phyloP scores from a whole-genome alignment of 2,888 invertebrate genomes.

The Sarcophaga subvicina region DNA sequence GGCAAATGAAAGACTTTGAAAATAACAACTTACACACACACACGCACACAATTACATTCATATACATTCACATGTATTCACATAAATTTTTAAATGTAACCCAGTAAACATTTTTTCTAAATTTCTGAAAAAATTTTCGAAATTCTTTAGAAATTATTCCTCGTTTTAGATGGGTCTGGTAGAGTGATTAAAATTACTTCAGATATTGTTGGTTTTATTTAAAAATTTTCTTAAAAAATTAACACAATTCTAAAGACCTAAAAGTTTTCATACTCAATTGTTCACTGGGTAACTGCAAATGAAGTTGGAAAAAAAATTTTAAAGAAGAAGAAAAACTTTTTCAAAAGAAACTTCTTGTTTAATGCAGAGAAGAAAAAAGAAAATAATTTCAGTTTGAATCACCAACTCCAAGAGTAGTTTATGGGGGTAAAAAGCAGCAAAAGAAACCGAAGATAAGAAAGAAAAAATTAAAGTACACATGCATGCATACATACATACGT shows the following conservation, averaged over 20 bases:
- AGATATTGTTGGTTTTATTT: too few species aligned
- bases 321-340: constrained; percentile 11
- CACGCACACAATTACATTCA: background rate
- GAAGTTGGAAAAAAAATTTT: constrained; percentile 25
- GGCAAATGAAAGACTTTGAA: constrained; percentile 58
- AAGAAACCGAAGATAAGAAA: background rate
- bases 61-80: too few species aligned
- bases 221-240: background rate
- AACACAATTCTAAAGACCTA: constrained; percentile 9
- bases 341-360: constrained; percentile 48
- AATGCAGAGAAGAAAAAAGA: constrained; percentile 11
- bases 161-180: too few species aligned
- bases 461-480: constrained; percentile 33
- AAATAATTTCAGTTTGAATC: constrained; percentile 46
- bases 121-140: too few species aligned
- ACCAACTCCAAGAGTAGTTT: constrained; percentile 60
- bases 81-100: too few species aligned
- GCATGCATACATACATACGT: constrained; percentile 13
- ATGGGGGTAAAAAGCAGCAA: constrained; percentile 31
- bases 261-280: background rate
- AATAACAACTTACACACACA: constrained; percentile 14
- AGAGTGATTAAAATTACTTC: too few species aligned
- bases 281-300: background rate
- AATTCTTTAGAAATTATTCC: too few species aligned
- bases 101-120: too few species aligned